A percentile compares a stretch with the other conserved stretches of the same genome.
These are phyloP conservation scores for Epinephelus moara DNA, from an alignment of 2,113 vertebrate species.

Conservation along the genomic window DNA sequence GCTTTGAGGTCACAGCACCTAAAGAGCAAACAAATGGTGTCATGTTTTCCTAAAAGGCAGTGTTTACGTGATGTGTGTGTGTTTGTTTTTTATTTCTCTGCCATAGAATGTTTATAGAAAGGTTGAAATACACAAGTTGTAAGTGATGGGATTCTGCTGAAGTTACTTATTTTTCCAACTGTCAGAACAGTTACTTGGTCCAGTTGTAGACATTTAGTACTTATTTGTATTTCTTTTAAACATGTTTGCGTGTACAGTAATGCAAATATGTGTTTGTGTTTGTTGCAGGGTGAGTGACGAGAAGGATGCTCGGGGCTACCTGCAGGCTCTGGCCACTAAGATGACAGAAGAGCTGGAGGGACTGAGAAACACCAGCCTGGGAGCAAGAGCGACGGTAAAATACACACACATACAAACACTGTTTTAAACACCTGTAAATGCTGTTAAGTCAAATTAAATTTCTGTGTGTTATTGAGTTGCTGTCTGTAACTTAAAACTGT, in stretches of 20 bases:
- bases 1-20: not conserved
- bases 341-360: conserved; percentile 99
- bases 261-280: not conserved
- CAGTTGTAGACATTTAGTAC: not conserved
- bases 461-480: not conserved
- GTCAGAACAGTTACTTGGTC: not conserved
- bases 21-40: conserved; percentile 1
- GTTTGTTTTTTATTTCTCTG: too few species aligned
- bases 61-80: not conserved
- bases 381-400: conserved; percentile 93
- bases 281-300: conserved; percentile 96
- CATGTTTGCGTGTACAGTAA: not conserved
- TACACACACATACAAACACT: not conserved
- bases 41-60: not conserved
- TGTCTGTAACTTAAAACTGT: not conserved
- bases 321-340: conserved; percentile 97
- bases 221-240: accelerated
- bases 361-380: conserved; percentile 94
- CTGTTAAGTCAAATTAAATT: not conserved
- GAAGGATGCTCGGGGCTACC: conserved; percentile 97
- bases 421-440: not conserved
- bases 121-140: not conserved
- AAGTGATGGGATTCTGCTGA: not conserved
- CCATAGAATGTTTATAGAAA: conserved; percentile 1
- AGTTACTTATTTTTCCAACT: not conserved